A percentile compares a stretch with the other conserved stretches of the same genome.
Conservation (phyloP, 2,113 vertebrate genomes). For the mouse (Mus musculus) region DNA sequence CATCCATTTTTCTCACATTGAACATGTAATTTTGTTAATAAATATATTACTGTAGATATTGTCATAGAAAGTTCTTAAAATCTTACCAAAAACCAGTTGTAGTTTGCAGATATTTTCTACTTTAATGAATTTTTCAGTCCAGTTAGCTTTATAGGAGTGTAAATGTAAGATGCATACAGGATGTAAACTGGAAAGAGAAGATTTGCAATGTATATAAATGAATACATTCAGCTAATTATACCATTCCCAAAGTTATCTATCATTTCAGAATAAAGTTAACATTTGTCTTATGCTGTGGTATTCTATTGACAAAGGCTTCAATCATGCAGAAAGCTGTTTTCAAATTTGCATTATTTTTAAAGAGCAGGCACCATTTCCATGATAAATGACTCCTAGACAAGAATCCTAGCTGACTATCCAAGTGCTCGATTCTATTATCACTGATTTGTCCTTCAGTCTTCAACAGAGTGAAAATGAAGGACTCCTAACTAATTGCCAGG, state of each 20-base stretch:
- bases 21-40: neutral
- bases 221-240: conserved; percentile 39
- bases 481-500: conserved; percentile 87
- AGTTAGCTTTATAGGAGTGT: neutral
- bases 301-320: conserved; percentile 91
- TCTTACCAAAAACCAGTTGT: neutral
- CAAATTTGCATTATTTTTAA: conserved; percentile 90
- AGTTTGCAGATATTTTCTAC: neutral
- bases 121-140: neutral
- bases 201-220: neutral
- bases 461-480: conserved; percentile 87
- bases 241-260: conserved; percentile 74
- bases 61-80: neutral
- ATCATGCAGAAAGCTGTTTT: conserved; percentile 94
- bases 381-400: conserved; percentile 92
- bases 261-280: conserved; percentile 86
- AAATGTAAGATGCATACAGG: neutral
- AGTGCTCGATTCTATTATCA: conserved; percentile 88
- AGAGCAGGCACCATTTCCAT: conserved; percentile 92
- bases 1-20: neutral
- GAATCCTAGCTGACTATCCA: conserved; percentile 89
- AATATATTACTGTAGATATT: neutral
- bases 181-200: conserved; percentile 17
- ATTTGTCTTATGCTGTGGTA: conserved; percentile 89
- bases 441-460: conserved; percentile 89